These are phyloP conservation scores for Xenopus laevis DNA, from an alignment of 2,113 vertebrate species.

Conservation along the genomic window DNA sequence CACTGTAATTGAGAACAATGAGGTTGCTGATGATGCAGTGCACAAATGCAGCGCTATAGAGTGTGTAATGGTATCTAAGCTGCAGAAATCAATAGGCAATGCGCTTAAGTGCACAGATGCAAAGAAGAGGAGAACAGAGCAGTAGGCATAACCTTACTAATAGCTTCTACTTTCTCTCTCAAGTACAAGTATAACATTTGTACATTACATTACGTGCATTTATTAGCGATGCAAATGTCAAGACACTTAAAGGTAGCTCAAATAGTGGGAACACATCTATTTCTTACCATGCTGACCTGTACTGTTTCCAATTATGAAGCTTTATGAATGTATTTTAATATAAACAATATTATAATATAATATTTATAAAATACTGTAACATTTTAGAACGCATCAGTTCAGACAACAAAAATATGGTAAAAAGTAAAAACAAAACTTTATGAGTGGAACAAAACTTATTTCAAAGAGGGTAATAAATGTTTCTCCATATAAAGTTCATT, in stretches of 20 bases:
- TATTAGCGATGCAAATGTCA: conserved; percentile 7
- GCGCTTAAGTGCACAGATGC: background rate
- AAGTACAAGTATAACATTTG: conserved; percentile 9
- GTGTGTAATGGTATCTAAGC: conserved; percentile 27
- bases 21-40: conserved; percentile 14
- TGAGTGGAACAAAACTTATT: too few species aligned
- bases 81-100: conserved; percentile 20
- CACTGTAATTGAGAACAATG: conserved; percentile 31
- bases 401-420: too few species aligned
- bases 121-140: background rate
- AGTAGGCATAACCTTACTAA: conserved; percentile 2
- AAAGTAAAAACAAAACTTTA: too few species aligned
- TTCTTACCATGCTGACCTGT: background rate
- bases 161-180: background rate
- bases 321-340: too few species aligned
- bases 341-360: too few species aligned
- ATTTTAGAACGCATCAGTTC: too few species aligned
- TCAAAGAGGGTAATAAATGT: too few species aligned
- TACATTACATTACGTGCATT: conserved; percentile 9
- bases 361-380: too few species aligned
- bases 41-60: conserved; percentile 1
- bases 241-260: background rate
- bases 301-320: too few species aligned
- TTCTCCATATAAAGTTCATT: too few species aligned
- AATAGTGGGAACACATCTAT: background rate